Evolutionary conservation across 2,113 vertebrate genomes (phyloP), one percentile per base, ranked within the genome.

Genomic region (Gadus chalcogrammus): DNA sequence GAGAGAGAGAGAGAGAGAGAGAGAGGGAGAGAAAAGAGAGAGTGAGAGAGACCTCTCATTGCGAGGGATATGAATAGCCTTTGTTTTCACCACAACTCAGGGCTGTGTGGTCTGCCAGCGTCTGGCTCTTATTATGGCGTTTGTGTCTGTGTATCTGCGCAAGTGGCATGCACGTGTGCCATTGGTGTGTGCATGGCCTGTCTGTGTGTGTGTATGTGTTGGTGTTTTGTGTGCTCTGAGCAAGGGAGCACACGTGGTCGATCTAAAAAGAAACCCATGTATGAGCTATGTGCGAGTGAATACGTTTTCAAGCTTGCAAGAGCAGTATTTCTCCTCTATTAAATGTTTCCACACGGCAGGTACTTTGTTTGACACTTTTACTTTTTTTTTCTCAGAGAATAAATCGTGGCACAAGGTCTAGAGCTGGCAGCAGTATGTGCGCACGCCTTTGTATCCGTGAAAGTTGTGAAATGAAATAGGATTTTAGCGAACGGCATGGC

Each of bases 71-170:
- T 92, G 91, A 92, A 91, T 92, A 91, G 88, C 84, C 87, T 91
- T 91, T 92, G 89, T 93, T 92, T 90, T 89, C 89, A 89, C 89
- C 90, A 89, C 91, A 89, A 87, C 87, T 87, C 90, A 85, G 88
- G 82, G 88, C 87, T 89, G 83, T 88, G 88, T 89, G 88, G 89
- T 88, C 84, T 91, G 91, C 91, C 91, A 92, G 85, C 85, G 89
- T 89, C 91, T 93, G 91, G 91, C 90, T 92, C 90, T 92, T 91
- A 92, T 93, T 93, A 92, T 89, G 85, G 87, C 87, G 86, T 89
- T 89, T 91, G 88, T 91, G 89, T 89, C 87, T 88, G 87, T 82
- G 87, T 82, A 81, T 88, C 85, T 85, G 84, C 56, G 67, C 88
- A 85, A 89, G 87, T 89, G 87, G 82, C 80, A 86, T 71, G 85